Conservation (phyloP, 2,113 vertebrate genomes). For the Pelmatolapia mariae region DNA sequence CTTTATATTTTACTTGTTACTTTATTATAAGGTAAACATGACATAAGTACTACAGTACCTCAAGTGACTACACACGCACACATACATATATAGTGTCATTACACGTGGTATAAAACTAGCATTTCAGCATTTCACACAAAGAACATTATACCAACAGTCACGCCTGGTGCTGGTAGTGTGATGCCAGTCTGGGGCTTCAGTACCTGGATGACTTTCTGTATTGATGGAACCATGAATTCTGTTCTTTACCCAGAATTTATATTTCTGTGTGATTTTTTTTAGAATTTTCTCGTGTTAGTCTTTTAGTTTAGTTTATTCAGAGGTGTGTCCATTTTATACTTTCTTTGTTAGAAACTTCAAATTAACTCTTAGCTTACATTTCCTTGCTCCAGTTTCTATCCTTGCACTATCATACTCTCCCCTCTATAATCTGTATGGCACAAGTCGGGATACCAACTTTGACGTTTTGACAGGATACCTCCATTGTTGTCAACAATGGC, state of each 20-base stretch:
- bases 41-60: neutral
- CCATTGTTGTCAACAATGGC: neutral
- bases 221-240: neutral
- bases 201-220: neutral
- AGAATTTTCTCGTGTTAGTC: accelerated
- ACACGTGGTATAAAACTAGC: neutral
- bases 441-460: neutral
- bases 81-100: neutral
- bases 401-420: neutral
- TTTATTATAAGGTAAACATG: neutral
- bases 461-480: neutral
- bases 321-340: neutral
- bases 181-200: neutral
- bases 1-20: neutral
- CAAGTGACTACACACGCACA: neutral
- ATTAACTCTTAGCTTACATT: neutral
- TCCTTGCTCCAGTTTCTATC: neutral
- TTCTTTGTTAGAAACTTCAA: neutral
- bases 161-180: neutral
- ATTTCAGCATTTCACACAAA: neutral
- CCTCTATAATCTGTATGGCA: neutral
- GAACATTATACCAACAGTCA: neutral
- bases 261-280: neutral
- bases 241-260: neutral
- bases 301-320: neutral